A percentile compares a stretch with the other conserved stretches of the same genome.
Evolutionary conservation across 2,113 vertebrate genomes (phyloP).

Genomic region (Osmerus mordax): DNA sequence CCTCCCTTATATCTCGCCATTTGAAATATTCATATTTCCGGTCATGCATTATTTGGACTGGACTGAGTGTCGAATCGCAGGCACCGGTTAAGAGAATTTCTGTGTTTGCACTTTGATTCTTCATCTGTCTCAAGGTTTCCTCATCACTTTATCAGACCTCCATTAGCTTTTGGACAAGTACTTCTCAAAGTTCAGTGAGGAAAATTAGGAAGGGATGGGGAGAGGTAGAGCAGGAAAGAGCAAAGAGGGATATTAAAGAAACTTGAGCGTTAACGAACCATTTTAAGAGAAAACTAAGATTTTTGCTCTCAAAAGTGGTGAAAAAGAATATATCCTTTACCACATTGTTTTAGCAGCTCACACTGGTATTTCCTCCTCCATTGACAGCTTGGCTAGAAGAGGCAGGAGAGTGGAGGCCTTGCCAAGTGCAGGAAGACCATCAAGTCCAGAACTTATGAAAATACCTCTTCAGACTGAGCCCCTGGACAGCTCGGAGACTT

Average conservation of each 20-base stretch:
- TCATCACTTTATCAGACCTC: background rate
- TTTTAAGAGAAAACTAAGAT: too few relatives aligned
- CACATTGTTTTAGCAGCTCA: conserved; percentile 60
- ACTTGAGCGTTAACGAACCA: too few relatives aligned
- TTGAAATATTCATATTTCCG: background rate
- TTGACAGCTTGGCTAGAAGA: conserved; percentile 30
- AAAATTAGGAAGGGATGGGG: too few relatives aligned
- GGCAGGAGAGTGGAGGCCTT: conserved; percentile 1
- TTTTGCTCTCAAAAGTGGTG: too few relatives aligned
- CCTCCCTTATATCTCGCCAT: background rate
- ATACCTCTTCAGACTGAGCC: background rate
- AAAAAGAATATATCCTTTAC: background rate
- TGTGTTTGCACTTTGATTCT: background rate
- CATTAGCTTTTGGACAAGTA: background rate
- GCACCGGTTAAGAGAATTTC: background rate
- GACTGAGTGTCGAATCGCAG: background rate
- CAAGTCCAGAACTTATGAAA: conserved; percentile 28
- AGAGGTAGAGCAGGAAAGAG: background rate
- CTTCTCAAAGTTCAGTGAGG: background rate
- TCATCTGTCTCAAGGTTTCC: background rate
- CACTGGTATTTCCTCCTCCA: conserved; percentile 57
- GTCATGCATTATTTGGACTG: background rate
- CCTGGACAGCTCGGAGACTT: background rate
- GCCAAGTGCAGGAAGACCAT: conserved; percentile 39
- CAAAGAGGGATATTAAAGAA: background rate